Percentiles rank a stretch among this genome's conserved stretches.
phyloP scores from a whole-genome alignment of 2,113 vertebrate species.

The Ctenodactylus gundi region DNA sequence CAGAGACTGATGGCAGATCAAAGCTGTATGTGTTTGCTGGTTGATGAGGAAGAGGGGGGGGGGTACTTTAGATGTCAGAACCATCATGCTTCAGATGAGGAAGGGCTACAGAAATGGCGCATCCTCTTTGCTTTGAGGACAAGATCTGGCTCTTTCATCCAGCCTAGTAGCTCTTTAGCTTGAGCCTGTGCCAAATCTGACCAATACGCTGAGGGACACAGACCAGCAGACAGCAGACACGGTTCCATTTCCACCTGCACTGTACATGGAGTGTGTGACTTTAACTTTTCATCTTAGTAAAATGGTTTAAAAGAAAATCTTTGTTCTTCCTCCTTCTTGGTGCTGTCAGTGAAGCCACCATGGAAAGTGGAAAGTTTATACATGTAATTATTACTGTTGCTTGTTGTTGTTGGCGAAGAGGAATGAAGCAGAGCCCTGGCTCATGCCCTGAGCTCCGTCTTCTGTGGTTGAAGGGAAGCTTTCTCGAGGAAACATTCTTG shows the following conservation, averaged over 20 bases:
- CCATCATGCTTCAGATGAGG: not conserved
- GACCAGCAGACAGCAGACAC: not conserved
- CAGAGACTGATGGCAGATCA: not conserved
- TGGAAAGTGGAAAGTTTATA: not conserved
- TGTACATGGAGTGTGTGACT: not conserved
- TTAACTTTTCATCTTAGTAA: not conserved
- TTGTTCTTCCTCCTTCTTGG: not conserved
- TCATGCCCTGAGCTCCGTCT: not conserved
- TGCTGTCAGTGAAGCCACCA: not conserved
- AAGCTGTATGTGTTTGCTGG: not conserved
- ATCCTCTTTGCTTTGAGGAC: not conserved
- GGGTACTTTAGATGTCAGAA: not conserved
- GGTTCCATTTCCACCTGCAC: not conserved
- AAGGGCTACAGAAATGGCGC: not conserved
- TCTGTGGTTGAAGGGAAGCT: not conserved
- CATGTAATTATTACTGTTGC: not conserved
- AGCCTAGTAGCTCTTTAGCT: not conserved
- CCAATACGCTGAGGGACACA: not conserved
- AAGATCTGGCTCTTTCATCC: not conserved
- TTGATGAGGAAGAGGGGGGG: not conserved
- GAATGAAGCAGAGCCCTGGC: not conserved
- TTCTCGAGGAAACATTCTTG: not conserved
- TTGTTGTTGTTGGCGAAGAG: not conserved
- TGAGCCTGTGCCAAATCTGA: not conserved
- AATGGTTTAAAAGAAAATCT: not conserved